These are phyloP conservation scores for Hippocampus zosterae DNA, from an alignment of 2,113 vertebrate species.

Conservation along the genomic window DNA sequence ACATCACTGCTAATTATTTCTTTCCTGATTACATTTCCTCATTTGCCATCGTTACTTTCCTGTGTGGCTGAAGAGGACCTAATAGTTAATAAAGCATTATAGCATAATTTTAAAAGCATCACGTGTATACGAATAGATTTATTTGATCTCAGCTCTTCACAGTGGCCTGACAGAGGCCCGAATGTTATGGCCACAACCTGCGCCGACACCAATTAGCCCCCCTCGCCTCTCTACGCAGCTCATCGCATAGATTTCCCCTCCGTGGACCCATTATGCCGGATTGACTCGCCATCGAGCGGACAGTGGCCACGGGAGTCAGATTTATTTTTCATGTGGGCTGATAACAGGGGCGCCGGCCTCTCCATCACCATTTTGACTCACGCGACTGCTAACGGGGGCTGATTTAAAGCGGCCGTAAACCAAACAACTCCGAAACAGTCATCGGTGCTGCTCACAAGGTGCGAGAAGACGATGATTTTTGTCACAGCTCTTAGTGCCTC, in stretches of 20 bases:
- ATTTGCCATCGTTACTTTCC: no score
- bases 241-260: constrained; percentile 59
- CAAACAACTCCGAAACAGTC: constrained; percentile 62
- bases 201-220: constrained; percentile 75
- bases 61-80: no score
- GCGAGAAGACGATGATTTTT: not conserved
- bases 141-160: constrained; percentile 15
- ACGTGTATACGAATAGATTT: not conserved
- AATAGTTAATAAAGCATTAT: not conserved
- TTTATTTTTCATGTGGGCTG: constrained; percentile 70
- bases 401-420: constrained; percentile 67
- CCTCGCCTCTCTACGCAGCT: constrained; percentile 54
- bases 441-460: not conserved
- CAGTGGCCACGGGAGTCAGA: constrained; percentile 73
- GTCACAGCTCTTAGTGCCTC: not conserved
- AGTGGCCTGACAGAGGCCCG: constrained; percentile 30
- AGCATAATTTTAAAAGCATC: not conserved
- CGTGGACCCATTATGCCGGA: constrained; percentile 71
- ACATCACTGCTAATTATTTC: no score
- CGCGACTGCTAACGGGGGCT: constrained; percentile 64
- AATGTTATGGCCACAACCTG: constrained; percentile 40
- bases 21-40: no score
- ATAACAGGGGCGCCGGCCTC: constrained; percentile 51
- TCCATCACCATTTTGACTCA: constrained; percentile 62
- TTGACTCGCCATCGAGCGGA: constrained; percentile 70